Evolutionary conservation across 2,888 invertebrate species (phyloP).

Genomic region (Cenopis cana): DNA sequence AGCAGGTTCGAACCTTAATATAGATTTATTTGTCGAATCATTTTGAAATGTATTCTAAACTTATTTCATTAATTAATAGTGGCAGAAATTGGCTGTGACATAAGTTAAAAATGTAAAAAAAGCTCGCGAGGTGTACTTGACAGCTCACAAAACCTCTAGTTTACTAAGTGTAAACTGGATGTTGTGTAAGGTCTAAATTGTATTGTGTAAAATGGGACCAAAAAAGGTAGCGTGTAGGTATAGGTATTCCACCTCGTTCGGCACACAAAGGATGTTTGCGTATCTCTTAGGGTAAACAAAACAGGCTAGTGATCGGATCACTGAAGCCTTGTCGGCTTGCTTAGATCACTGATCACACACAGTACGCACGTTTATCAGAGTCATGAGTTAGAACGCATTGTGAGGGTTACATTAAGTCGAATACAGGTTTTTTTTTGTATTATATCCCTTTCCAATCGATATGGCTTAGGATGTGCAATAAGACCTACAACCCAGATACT

Average conservation of each 20-base stretch:
- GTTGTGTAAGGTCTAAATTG: too few species aligned
- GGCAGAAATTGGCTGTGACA: too few species aligned
- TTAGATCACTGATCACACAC: slow-evolving; percentile 28
- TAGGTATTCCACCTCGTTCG: slow-evolving; percentile 40
- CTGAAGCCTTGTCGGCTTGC: slow-evolving; percentile 32
- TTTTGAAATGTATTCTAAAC: too few species aligned
- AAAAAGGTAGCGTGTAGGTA: slow-evolving; percentile 27
- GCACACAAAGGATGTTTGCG: slow-evolving; percentile 44
- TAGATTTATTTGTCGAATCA: too few species aligned
- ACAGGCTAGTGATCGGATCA: slow-evolving; percentile 42
- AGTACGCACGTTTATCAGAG: slow-evolving; percentile 14
- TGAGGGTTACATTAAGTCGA: not conserved
- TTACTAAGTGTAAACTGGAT: too few species aligned
- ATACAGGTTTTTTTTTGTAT: not conserved
- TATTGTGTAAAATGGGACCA: slow-evolving; percentile 28
- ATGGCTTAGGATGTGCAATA: not conserved
- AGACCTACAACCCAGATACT: not conserved
- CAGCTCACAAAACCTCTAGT: too few species aligned
- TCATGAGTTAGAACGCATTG: slow-evolving; percentile 9
- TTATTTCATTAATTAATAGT: too few species aligned
- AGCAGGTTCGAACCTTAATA: too few species aligned
- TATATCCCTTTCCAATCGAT: too few species aligned
- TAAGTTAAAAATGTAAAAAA: too few species aligned
- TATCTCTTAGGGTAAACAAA: slow-evolving; percentile 40
- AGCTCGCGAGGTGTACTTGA: too few species aligned